These are phyloP conservation scores for Spilosoma lubricipeda DNA, from an alignment of 2,888 invertebrate species.

Conservation along the genomic window DNA sequence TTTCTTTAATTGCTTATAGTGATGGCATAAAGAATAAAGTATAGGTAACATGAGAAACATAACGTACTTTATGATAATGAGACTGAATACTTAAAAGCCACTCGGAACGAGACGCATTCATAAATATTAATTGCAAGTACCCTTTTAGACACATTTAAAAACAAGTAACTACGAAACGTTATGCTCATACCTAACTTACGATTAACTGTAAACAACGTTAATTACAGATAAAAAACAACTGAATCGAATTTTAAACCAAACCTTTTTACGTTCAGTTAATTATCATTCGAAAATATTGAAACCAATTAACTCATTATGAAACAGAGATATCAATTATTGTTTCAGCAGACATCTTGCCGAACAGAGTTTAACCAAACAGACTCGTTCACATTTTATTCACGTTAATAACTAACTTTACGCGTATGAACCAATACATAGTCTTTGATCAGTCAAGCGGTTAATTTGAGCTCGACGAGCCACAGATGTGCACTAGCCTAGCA, in stretches of 20 bases:
- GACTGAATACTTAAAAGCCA: neutral
- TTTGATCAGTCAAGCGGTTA: conserved; percentile 80
- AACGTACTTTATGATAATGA: neutral
- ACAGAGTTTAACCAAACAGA: conserved; percentile 17
- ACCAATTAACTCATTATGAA: neutral
- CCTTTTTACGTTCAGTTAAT: neutral
- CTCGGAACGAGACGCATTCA: neutral
- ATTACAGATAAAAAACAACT: neutral
- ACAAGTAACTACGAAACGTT: neutral
- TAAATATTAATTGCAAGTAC: neutral
- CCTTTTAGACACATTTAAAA: neutral
- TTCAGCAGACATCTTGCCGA: conserved; percentile 9
- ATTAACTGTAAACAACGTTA: neutral
- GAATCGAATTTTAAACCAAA: neutral
- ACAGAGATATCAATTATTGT: neutral
- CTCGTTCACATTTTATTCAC: conserved; percentile 27
- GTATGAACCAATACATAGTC: conserved; percentile 50
- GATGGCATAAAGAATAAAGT: neutral
- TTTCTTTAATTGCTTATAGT: neutral
- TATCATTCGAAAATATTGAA: conserved; percentile 1
- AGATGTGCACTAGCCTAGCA: conserved; percentile 67
- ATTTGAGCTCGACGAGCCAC: conserved; percentile 71
- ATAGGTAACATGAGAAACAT: neutral
- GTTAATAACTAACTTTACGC: conserved; percentile 41
- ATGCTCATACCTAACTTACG: neutral